Base-by-base conservation (phyloP, 1,140 invertebrate species). In the Battus philenor region DNA sequence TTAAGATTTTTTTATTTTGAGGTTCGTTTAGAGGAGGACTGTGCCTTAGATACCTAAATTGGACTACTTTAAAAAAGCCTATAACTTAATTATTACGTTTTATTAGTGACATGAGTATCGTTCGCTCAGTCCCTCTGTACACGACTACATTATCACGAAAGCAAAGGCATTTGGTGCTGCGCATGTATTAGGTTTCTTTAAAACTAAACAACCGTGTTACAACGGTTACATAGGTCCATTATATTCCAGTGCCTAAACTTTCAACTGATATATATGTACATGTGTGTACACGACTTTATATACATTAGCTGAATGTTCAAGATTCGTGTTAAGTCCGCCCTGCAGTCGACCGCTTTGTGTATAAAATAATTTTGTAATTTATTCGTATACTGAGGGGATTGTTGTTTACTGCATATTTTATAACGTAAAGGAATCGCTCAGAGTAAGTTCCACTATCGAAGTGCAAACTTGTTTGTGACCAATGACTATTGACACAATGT, bases 401-500 rank as follows among this genome's bases (percentile, higher is more conserved):
- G 76, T 84, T 78, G 62, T 73, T 77, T 62, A 59, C 60, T 84
- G 55, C 57, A 78, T 81, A 81, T 80, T 84, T 80, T 80, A 78
- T 78, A 76, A 60, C 62, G 59, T 64, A 67, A 62, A 64, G 20
- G 45, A 24, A 52, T 64, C 54, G 49, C 55, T 57, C 62, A 56
- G 61, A 66, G 62, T 66, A 65, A 54, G 69, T 68, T 72, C 56
- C 55, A 55, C 54, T 68, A 63, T 72, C 53, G 54, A 73, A 70
- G 64, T 74, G 70, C 60, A 67, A 68, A 76, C 68, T 63, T 75
- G 60, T 79, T 72, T 70, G 67, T 74, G 72, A 77, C 74, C 70
- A 78, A 75, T 76, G 68, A 73, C 65, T 68, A 74, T 75, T 80
- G 76, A 79, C 68, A 71, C 62, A 60, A 77, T 75, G 70, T 81